Conservation (phyloP, 2,888 invertebrate genomes). For the Pollenia griseotomentosa region DNA sequence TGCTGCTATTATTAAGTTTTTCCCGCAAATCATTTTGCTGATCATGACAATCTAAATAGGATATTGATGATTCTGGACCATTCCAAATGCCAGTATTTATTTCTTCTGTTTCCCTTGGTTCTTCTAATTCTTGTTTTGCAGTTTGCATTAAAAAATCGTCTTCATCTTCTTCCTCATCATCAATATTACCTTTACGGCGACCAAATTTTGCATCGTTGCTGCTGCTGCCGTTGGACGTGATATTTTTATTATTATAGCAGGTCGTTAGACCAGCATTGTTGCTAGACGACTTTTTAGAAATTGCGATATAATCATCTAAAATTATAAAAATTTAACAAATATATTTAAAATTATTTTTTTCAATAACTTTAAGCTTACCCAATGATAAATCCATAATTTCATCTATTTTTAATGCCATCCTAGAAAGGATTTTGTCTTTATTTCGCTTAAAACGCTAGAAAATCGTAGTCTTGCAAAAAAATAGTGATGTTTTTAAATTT, state of each 20-base stretch:
- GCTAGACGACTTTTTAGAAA: constrained; percentile 46
- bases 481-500: constrained; percentile 42
- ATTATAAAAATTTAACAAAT: neutral
- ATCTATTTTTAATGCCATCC: constrained; percentile 71
- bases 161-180: constrained; percentile 69
- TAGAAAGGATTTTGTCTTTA: constrained; percentile 52
- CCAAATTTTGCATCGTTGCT: constrained; percentile 66
- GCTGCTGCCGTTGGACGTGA: neutral
- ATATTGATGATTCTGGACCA: constrained; percentile 72
- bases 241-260: constrained; percentile 1
- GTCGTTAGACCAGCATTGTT: constrained; percentile 4
- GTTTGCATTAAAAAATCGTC: constrained; percentile 20
- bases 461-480: constrained; percentile 1
- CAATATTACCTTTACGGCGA: constrained; percentile 60
- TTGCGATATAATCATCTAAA: constrained; percentile 71
- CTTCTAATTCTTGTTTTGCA: constrained; percentile 21
- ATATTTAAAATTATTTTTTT: neutral
- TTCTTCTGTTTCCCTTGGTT: neutral
- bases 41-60: constrained; percentile 58
- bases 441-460: neutral
- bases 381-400: constrained; percentile 74
- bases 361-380: constrained; percentile 59
- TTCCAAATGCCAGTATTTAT: constrained; percentile 69
- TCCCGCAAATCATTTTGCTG: constrained; percentile 71
- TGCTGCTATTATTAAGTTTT: constrained; percentile 60